phyloP scores from a whole-genome alignment of 37 sponge, comb jelly and placozoan species.

The Chondrosia reniformis region DNA sequence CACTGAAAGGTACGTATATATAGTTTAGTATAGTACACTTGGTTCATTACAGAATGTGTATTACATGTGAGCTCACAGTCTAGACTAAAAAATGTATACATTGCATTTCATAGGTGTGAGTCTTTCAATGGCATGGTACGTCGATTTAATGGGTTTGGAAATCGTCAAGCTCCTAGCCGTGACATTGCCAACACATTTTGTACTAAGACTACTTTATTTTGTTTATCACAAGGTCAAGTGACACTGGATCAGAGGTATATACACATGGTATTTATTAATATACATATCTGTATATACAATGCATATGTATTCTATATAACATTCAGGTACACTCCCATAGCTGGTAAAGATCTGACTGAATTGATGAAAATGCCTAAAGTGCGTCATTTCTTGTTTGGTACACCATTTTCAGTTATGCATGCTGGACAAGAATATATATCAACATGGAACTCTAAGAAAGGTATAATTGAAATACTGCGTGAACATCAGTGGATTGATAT shows the following conservation, averaged over 20 bases:
- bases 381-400: slow-evolving; percentile 19
- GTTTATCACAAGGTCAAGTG: slow-evolving; percentile 21
- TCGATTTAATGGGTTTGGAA: slow-evolving; percentile 26
- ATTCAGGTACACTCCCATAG: too few species aligned
- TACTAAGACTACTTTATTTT: background rate
- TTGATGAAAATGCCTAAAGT: background rate
- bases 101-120: slow-evolving; percentile 39
- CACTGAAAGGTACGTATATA: slow-evolving; percentile 56
- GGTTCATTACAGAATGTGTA: background rate
- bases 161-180: slow-evolving; percentile 40
- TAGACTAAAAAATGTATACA: background rate
- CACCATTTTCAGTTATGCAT: background rate
- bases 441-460: slow-evolving; percentile 35
- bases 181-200: slow-evolving; percentile 40
- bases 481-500: background rate
- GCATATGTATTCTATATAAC: too few species aligned
- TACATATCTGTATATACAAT: background rate
- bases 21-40: background rate
- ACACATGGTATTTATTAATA: background rate
- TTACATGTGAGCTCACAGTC: too few species aligned
- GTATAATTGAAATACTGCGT: too few species aligned
- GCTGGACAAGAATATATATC: slow-evolving; percentile 21
- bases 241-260: background rate
- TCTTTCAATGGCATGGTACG: slow-evolving; percentile 35
- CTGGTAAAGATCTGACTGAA: slow-evolving; percentile 11